Base-by-base conservation (phyloP, 2,113 vertebrate species). In the Mus spicilegus region DNA sequence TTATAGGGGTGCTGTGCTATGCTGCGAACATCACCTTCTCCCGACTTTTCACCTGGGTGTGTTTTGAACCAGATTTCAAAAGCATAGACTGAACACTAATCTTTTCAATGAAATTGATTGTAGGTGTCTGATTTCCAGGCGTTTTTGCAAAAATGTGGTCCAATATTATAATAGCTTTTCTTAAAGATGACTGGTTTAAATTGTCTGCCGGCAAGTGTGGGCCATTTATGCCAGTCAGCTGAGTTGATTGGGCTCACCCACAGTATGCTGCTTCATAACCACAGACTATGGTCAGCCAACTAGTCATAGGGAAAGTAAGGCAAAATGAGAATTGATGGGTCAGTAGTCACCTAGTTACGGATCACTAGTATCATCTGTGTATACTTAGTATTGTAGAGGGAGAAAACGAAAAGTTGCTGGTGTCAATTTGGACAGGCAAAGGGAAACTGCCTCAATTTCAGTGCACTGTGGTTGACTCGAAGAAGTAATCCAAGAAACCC, bases 261-360 rank as follows among this genome's bases (percentile, higher is more conserved):
- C 80, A 65, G 84, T 95, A 89, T 95, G 95, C 92, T 94, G 95
- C 97, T 96, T 97, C 90, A 96, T 97, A 97, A 95, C 92, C 84
- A 49, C 88, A 95, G 90, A 56, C 82, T 87, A 28, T 77, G 65
- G 75, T 87, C 19, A 20, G 73, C 87, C 95, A 95, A 67, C 81
- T 67, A 39, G 77, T 91, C 88, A 72, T 24, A 76, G 87, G 63
- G 91, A 92, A 91, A 80, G 76, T 84, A n/a, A 93, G 77, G 72
- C 87, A 63, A 73, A 87, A 61, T 94, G 58, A 94, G 84, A 90
- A 76, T 85, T 82, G 87, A 88, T 93, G 95, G 95, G 88, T 92
- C 69, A 70, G 54, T 95, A 91, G 92, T 92, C 95, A 95, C 42
- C 73, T 89, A 97, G 96, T 97, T 89, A 93, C 94, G 95, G 90